Evolutionary conservation across 2,888 invertebrate species (phyloP), one percentile per base, ranked within the genome.

Genomic region (Lypha dubia): DNA sequence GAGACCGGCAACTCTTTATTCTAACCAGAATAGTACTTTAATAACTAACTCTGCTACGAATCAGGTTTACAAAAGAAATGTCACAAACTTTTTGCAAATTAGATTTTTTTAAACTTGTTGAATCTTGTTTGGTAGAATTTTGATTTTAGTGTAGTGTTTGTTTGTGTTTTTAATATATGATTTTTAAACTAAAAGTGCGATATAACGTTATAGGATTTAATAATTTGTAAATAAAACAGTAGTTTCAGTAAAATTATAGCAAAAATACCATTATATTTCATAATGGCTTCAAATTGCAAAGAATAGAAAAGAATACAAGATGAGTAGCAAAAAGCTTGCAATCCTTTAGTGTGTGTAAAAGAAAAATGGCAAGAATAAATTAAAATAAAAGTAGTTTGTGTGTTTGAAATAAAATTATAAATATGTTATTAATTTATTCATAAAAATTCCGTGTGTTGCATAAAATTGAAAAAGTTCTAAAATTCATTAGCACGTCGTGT

Each of bases 91-190:
- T 63, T 68, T 80, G 84, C 84, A 67, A 79, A 58, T 75, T 51
- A 35, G 53, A 46, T 75, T 71, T 70, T 46, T 77, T 38, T n/a
- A n/a, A 24, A 84, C 80, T 80, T 84, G 84, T 84, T 84, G 80
- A 77, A 68, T 49, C 32, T 77, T 84, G 70, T 71, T 53, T 71
- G 15, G 60, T 60, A 60, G 17, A 67, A 79, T 53, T 62, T 73
- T 58, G 11, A 22, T 60, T 51, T 79, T 44, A 74, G 28, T 74
- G 49, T n/a, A 51, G 51, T 60, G 38, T 60, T 9, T 71, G n/a
- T 62, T 28, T 79, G 32, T 58, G 49, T 63, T 70, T n/a, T 60
- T 41, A 56, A 41, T 65, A 60, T 46, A 9, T 28, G 5, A 28
- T 56, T 56, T 53, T 11, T 6, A 13, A 24, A 62, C 44, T 41